Conservation (phyloP, 2,113 vertebrate genomes). For the Halcyon malimbica region DNA sequence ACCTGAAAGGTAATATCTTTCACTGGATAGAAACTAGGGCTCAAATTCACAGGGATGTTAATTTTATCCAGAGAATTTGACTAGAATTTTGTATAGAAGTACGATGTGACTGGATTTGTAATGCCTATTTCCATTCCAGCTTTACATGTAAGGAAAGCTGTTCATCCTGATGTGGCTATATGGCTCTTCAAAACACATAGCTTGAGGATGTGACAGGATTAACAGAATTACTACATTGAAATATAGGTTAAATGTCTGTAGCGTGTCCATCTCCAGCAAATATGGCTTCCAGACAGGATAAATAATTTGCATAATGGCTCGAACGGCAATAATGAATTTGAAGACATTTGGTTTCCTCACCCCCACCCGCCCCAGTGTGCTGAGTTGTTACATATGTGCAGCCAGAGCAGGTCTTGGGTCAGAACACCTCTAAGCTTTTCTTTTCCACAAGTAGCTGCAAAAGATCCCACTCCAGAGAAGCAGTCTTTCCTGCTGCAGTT, state of each 20-base stretch:
- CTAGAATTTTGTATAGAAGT: neutral
- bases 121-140: neutral
- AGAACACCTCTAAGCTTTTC: neutral
- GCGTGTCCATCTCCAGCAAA: neutral
- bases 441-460: neutral
- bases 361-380: neutral
- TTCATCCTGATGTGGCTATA: neutral
- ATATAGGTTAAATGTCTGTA: neutral
- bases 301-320: neutral
- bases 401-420: neutral
- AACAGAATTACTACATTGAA: neutral
- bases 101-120: neutral
- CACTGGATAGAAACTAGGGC: neutral
- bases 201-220: neutral
- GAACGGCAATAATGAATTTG: neutral
- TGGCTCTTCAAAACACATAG: neutral
- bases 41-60: neutral
- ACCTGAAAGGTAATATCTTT: neutral
- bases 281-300: neutral
- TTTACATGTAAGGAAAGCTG: neutral
- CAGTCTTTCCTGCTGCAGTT: neutral
- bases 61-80: neutral
- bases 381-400: neutral
- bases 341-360: neutral
- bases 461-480: neutral